These are phyloP conservation scores for Chaetops frenatus DNA, from an alignment of 2,113 vertebrate species.

Conservation along the genomic window DNA sequence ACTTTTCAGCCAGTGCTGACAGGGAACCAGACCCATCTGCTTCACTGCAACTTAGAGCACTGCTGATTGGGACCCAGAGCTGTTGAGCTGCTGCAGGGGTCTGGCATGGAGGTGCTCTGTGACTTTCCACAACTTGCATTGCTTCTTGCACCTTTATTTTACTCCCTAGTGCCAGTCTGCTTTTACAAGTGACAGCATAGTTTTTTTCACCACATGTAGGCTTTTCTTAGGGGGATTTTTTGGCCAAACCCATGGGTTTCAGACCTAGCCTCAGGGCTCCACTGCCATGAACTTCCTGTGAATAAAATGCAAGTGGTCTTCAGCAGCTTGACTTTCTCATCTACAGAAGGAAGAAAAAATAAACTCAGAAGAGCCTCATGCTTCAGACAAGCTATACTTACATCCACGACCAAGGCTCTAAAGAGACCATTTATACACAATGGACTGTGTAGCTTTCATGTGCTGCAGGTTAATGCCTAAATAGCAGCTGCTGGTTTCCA, in stretches of 20 bases:
- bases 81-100: background rate
- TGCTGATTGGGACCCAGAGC: background rate
- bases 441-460: background rate
- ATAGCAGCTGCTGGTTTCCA: background rate
- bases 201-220: background rate
- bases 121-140: background rate
- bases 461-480: background rate
- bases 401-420: background rate
- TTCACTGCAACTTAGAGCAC: background rate
- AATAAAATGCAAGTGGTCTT: background rate
- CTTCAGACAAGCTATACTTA: background rate
- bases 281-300: background rate
- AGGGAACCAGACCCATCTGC: background rate
- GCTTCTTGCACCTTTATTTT: background rate
- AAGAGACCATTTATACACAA: background rate
- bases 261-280: background rate
- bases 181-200: background rate
- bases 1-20: background rate
- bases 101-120: background rate
- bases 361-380: background rate
- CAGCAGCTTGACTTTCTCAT: background rate
- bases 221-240: background rate
- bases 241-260: background rate
- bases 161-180: background rate
- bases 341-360: background rate